Base-by-base conservation (phyloP, 1,140 invertebrate genomes). In the Platyscapa corneri region DNA sequence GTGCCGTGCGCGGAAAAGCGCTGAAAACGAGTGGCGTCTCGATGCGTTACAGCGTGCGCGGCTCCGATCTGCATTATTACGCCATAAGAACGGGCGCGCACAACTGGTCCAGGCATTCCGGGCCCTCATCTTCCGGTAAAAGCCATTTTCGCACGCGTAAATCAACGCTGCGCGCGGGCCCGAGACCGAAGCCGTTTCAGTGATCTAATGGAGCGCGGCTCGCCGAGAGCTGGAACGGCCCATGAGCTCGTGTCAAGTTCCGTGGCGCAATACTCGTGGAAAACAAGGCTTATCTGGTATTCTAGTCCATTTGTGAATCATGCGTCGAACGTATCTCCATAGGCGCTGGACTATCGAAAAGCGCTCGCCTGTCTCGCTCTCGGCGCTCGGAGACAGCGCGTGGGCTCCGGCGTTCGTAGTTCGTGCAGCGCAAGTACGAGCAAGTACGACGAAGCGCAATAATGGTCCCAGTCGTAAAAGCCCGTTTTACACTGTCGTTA, bases 401-500 rank as follows among this genome's bases (percentile, higher is more conserved):
- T 34, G 16, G 27, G 23, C 5, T 53, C 46, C 32, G 32, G n/a
- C n/a, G n/a, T n/a, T n/a, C n/a, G n/a, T n/a, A n/a, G n/a, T 37
- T 72, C 32, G 27, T 30, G n/a, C 18, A 37, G 34, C n/a, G 27
- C 30, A 34, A 60, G 53, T 27, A 42, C 81, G 70, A 74, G n/a
- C 32, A 2, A 42, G 37, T 42, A 32, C 64, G 37, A n/a, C n/a
- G n/a, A n/a, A 39, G 64, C 64, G 76, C 42, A 81, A 86, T 87
- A 88, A 88, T 84, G 32, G 79, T 8, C 75, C 75, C 56, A 64
- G 72, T 86, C 87, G 76, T 84, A 87, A 86, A 88, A 49, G 65
- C 67, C 34, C 77, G 74, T 84, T 87, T 87, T 85, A 86, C 85
- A 78, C 78, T 85, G 85, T 85, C 81, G 87, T 87, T 87, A 87